Percentiles rank a stretch among this genome's conserved stretches.
These are phyloP conservation scores for Cephus spinipes DNA, from an alignment of 2,888 invertebrate genomes.

Conservation along the genomic window DNA sequence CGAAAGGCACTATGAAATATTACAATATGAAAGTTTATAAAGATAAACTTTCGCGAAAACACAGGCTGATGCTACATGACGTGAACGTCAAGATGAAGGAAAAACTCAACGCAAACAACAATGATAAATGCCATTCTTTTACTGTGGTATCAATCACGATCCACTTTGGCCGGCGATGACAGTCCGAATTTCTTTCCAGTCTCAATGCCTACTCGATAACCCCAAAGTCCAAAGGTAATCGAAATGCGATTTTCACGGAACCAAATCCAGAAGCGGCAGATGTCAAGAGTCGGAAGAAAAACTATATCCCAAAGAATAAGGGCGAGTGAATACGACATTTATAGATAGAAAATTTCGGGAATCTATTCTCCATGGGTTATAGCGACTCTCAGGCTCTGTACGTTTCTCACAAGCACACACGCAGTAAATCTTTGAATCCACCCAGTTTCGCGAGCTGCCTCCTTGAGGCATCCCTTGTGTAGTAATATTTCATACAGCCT, in stretches of 20 bases:
- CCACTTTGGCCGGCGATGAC: background rate
- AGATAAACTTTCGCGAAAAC: background rate
- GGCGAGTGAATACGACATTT: background rate
- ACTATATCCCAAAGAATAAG: background rate
- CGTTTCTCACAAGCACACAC: background rate
- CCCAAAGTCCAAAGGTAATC: background rate
- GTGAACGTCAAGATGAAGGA: background rate
- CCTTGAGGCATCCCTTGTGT: background rate
- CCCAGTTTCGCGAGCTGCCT: background rate
- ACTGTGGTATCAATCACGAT: background rate
- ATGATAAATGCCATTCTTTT: constrained; percentile 4
- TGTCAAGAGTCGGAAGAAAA: background rate
- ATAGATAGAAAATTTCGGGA: background rate
- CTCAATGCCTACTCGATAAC: background rate
- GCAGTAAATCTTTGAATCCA: background rate
- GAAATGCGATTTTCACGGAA: background rate
- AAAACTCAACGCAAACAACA: constrained; percentile 1
- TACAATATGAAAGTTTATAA: background rate
- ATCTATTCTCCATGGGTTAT: background rate
- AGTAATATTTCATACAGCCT: background rate
- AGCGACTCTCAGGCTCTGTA: background rate
- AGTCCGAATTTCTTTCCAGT: background rate
- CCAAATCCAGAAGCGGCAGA: background rate
- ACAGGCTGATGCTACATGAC: background rate
- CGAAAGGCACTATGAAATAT: background rate